Base-by-base conservation (phyloP, 2,888 invertebrate genomes). In the Limulus polyphemus region DNA sequence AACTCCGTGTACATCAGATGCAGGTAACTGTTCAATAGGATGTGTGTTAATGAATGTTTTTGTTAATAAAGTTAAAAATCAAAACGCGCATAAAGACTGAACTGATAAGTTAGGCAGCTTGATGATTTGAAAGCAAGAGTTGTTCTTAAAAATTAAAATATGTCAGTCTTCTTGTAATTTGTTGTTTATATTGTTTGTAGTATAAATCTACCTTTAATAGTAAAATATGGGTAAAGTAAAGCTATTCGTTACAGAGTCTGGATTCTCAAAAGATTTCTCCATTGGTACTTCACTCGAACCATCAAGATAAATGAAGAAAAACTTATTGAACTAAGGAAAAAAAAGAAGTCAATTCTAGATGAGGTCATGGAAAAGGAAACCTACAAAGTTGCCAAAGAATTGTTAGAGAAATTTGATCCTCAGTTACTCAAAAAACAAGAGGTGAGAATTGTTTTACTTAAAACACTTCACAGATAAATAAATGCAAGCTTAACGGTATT, bases 361-460 rank as follows among this genome's bases (percentile, higher is more conserved):
- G 87, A 91, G 74, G 95, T 99, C 49, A 95, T 91, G 85, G 95
- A 98, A 74, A 97, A 87, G 50, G 97, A 98, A 78, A 97, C 94
- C 0, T 99, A 95, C 75, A 98, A 97, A 80, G 88, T 86, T 72
- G 93, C 93, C 9, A 90, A 88, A 76, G 85, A 87, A 75, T 89
- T 94, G 70, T 78, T 94, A 62, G 87, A 91, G 76, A 89, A 88
- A 75, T 93, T 86, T 79, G 92, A 85, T 64, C 84, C 85, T 32
- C 61, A 56, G 16, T 56, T 60, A 57, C 63, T 63, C 54, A 63
- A 49, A 59, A 63, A 55, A 48, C 61, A 61, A 47, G 56, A 55
- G 11, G 46, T 50, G 5, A 50, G 13, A 32, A 32, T 32, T 32
- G 32, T 3, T 32, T 32, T 32, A 7, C 32, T 32, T 32, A 32